Conservation (phyloP, 2,113 vertebrate species). For the Budorcas taxicolor region DNA sequence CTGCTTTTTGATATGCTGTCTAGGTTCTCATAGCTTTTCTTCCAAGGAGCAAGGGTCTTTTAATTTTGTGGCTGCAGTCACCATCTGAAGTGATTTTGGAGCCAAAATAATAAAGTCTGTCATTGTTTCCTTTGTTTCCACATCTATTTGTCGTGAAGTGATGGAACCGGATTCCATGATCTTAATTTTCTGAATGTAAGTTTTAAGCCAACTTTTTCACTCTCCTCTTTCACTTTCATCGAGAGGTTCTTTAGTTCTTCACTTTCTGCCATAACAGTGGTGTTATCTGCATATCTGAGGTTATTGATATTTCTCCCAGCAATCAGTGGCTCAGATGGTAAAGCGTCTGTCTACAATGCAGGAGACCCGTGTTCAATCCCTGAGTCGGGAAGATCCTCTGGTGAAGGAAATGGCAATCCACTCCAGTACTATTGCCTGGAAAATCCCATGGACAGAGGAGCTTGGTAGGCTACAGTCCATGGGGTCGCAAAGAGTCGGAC, state of each 20-base stretch:
- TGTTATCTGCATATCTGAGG: neutral
- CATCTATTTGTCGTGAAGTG: neutral
- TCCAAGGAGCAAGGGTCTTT: neutral
- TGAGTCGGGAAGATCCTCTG: too few species aligned
- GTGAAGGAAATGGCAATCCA: too few species aligned
- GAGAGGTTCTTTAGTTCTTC: neutral
- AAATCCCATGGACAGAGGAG: too few species aligned
- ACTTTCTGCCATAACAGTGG: neutral
- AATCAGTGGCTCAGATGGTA: too few species aligned
- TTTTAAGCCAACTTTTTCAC: neutral
- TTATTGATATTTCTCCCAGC: neutral
- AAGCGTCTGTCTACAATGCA: too few species aligned
- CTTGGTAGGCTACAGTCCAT: too few species aligned
- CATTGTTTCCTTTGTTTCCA: neutral
- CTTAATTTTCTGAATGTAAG: neutral
- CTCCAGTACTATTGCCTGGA: too few species aligned
- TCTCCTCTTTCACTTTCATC: neutral
- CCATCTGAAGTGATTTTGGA: neutral
- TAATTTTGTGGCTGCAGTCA: neutral
- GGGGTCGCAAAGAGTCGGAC: too few species aligned
- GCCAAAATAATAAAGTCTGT: neutral
- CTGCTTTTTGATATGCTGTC: neutral
- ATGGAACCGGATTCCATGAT: neutral
- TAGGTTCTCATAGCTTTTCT: neutral
- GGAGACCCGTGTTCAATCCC: too few species aligned